phyloP scores from a whole-genome alignment of 2,113 vertebrate genomes.

The Apaloderma vittatum region DNA sequence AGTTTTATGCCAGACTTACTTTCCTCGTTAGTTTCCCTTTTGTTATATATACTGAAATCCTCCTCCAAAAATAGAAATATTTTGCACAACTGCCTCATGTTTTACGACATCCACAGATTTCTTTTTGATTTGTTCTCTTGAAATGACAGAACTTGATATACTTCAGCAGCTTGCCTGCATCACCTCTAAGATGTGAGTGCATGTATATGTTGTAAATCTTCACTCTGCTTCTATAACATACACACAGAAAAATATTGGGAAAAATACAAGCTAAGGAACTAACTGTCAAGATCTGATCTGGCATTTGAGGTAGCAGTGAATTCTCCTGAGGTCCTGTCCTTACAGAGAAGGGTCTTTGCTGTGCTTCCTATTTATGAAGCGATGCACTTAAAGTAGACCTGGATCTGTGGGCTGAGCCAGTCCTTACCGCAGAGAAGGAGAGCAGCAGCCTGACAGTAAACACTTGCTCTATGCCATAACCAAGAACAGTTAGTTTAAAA shows the following conservation, averaged over 20 bases:
- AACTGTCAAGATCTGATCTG: background rate
- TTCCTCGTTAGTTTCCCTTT: conserved; percentile 18
- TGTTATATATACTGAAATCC: background rate
- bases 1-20: background rate
- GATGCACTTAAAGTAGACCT: background rate
- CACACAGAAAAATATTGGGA: background rate
- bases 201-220: background rate
- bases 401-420: background rate
- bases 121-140: background rate
- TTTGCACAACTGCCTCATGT: background rate
- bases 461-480: background rate
- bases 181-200: background rate
- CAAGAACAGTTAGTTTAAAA: background rate
- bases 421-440: background rate
- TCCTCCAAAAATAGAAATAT: background rate
- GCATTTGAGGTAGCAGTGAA: background rate
- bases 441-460: background rate
- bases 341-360: background rate
- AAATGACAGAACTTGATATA: background rate
- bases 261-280: background rate
- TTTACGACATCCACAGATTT: background rate
- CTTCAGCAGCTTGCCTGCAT: background rate
- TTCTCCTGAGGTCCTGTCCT: background rate
- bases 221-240: background rate
- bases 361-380: background rate